A percentile compares a stretch with the other conserved stretches of the same genome.
Conservation (phyloP, 2,113 vertebrate species). For the Loxodonta africana region DNA sequence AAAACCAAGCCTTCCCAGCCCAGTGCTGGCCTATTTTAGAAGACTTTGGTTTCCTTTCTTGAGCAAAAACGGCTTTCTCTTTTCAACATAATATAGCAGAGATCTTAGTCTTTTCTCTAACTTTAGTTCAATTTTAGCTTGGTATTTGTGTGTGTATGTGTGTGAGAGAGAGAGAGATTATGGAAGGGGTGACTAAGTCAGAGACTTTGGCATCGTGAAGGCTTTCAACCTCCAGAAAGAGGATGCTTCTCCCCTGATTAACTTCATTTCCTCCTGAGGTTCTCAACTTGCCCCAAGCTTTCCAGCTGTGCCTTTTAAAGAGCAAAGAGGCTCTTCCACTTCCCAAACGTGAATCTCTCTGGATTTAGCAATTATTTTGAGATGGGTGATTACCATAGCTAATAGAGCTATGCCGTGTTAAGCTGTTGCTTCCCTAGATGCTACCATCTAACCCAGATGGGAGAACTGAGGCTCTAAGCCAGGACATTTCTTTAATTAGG, state of each 20-base stretch:
- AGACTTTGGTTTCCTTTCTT: slow-evolving; percentile 62
- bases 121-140: background rate
- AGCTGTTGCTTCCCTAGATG: background rate
- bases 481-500: background rate
- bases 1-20: slow-evolving; percentile 66
- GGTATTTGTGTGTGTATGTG: background rate
- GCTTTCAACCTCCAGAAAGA: background rate
- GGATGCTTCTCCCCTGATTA: background rate
- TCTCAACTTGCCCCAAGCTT: background rate
- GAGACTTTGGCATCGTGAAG: background rate
- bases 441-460: background rate
- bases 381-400: background rate
- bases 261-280: background rate
- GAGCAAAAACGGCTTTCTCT: slow-evolving; percentile 19
- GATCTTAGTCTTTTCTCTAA: background rate
- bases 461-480: background rate
- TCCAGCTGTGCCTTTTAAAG: background rate
- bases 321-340: background rate
- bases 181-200: background rate
- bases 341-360: background rate
- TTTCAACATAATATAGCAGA: background rate
- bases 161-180: background rate
- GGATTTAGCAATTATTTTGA: background rate
- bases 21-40: slow-evolving; percentile 55
- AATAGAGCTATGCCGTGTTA: background rate